Evolutionary conservation across 2,113 vertebrate genomes (phyloP).

Genomic region (Dunckerocampus dactyliophorus): DNA sequence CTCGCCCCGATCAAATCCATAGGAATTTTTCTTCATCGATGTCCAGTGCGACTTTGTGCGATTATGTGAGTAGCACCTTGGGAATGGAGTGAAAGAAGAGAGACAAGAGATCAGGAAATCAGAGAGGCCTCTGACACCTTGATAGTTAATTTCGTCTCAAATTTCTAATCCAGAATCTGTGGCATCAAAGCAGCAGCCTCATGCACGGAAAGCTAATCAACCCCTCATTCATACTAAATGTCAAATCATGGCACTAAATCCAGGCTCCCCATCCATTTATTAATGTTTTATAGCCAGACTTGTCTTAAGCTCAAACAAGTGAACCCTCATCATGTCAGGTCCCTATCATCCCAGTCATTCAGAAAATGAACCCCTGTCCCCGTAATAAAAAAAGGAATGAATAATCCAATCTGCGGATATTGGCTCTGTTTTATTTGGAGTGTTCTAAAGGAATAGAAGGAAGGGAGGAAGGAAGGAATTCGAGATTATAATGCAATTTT

Average conservation of each 20-base stretch:
- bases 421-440: slow-evolving; percentile 37
- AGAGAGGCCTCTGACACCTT: slow-evolving; percentile 9
- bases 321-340: slow-evolving; percentile 39
- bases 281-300: slow-evolving; percentile 46
- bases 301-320: slow-evolving; percentile 45
- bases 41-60: slow-evolving; percentile 28
- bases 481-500: slow-evolving; percentile 17
- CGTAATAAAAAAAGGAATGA: slow-evolving; percentile 45
- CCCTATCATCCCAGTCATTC: slow-evolving; percentile 34
- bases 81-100: neutral
- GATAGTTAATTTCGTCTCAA: slow-evolving; percentile 52
- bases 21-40: slow-evolving; percentile 37
- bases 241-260: slow-evolving; percentile 47
- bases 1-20: slow-evolving; percentile 34
- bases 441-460: neutral
- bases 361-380: slow-evolving; percentile 32
- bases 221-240: slow-evolving; percentile 53
- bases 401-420: slow-evolving; percentile 54
- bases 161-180: slow-evolving; percentile 28
- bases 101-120: slow-evolving; percentile 22
- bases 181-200: slow-evolving; percentile 16
- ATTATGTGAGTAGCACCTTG: slow-evolving; percentile 5
- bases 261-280: slow-evolving; percentile 42
- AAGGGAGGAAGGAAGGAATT: slow-evolving; percentile 1
- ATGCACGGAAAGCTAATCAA: slow-evolving; percentile 48